Evolutionary conservation across 2,113 vertebrate genomes (phyloP).

Genomic region (Cyprinodon tularosa): DNA sequence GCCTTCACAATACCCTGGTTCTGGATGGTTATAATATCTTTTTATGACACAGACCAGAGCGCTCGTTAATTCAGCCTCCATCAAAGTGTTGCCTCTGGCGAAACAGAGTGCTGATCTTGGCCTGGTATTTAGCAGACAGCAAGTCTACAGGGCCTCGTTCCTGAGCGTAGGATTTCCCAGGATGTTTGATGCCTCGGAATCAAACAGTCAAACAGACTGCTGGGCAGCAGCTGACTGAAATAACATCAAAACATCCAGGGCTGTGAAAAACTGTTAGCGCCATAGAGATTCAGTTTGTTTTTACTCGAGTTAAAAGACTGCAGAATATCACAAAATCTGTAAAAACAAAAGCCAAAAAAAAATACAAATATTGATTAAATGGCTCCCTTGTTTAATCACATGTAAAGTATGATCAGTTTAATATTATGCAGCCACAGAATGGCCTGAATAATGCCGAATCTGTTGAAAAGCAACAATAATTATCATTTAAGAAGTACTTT

Average conservation of each 20-base stretch:
- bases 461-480: too few species aligned
- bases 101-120: conserved; percentile 5
- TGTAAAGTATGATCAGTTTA: too few species aligned
- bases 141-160: neutral
- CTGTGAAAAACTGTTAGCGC: neutral
- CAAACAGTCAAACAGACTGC: neutral
- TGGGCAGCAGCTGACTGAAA: neutral
- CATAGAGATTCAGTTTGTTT: neutral
- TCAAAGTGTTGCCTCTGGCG: conserved; percentile 6
- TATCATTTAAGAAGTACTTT: too few species aligned
- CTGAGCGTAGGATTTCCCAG: neutral
- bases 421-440: too few species aligned
- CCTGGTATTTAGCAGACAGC: neutral
- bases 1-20: neutral
- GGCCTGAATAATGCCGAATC: too few species aligned
- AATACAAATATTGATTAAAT: too few species aligned
- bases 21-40: neutral
- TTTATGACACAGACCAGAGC: neutral
- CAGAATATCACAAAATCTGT: neutral
- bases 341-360: too few species aligned
- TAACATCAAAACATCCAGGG: neutral
- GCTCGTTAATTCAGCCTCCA: conserved; percentile 1
- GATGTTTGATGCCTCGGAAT: neutral
- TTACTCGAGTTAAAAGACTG: neutral
- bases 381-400: too few species aligned